Evolutionary conservation across 2,888 invertebrate species (phyloP).

Genomic region (Schrankia costaestrigalis): DNA sequence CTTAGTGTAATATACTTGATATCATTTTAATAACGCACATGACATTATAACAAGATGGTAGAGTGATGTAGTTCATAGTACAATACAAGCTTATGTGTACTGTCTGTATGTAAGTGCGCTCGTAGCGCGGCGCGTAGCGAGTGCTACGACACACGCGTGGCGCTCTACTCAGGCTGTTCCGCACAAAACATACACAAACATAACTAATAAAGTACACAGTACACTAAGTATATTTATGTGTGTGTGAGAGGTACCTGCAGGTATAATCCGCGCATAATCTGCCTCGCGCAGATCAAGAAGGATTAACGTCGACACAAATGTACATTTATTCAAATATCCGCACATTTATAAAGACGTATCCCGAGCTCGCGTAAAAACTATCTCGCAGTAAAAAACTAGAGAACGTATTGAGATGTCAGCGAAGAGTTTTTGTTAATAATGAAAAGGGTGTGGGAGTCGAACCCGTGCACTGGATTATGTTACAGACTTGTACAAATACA

Average conservation of each 20-base stretch:
- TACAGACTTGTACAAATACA: constrained; percentile 43
- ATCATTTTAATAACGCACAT: too few species aligned
- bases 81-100: too few species aligned
- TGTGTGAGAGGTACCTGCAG: constrained; percentile 32
- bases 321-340: constrained; percentile 42
- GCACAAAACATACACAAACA: too few species aligned
- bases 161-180: neutral
- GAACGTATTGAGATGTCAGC: constrained; percentile 58
- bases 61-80: too few species aligned
- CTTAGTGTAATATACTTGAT: too few species aligned
- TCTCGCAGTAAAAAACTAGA: constrained; percentile 16
- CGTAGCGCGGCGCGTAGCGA: too few species aligned
- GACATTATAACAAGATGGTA: too few species aligned
- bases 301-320: constrained; percentile 41
- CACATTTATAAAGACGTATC: constrained; percentile 28
- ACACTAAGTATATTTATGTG: neutral
- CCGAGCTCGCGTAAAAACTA: constrained; percentile 18
- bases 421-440: constrained; percentile 30
- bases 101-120: too few species aligned
- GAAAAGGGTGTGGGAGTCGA: constrained; percentile 47
- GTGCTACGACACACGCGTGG: too few species aligned
- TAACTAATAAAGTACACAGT: too few species aligned
- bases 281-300: constrained; percentile 38
- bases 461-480: constrained; percentile 31
- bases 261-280: constrained; percentile 33